Conservation (phyloP, 2,888 invertebrate species). For the Panopea generosa region DNA sequence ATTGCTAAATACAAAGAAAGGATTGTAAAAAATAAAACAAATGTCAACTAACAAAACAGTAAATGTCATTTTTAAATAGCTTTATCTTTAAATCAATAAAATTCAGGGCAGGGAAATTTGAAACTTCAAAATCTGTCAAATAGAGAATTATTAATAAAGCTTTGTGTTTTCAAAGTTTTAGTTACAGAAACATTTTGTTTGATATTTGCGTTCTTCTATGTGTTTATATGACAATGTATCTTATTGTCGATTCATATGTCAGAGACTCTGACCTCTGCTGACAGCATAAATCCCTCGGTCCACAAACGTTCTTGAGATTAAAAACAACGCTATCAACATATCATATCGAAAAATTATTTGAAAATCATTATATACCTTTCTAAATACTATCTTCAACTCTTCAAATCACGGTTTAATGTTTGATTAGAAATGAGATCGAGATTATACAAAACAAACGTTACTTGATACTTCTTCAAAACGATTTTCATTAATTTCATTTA, state of each 20-base stretch:
- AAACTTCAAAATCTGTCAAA: constrained; percentile 66
- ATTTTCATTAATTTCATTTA: too few species aligned
- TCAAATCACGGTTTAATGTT: too few species aligned
- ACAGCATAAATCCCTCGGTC: constrained; percentile 50
- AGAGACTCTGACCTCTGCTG: constrained; percentile 47
- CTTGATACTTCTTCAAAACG: too few species aligned
- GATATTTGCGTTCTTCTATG: constrained; percentile 41
- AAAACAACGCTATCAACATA: constrained; percentile 52
- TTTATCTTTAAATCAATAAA: constrained; percentile 60
- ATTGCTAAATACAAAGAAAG: too few species aligned
- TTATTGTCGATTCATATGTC: constrained; percentile 42
- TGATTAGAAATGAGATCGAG: too few species aligned
- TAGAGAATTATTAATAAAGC: constrained; percentile 64
- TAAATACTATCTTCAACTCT: too few species aligned
- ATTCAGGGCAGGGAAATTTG: constrained; percentile 59
- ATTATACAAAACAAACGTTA: too few species aligned
- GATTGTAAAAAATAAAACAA: neutral
- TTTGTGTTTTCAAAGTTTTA: constrained; percentile 53
- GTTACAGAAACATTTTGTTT: constrained; percentile 57
- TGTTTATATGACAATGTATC: constrained; percentile 57
- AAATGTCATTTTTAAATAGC: constrained; percentile 41
- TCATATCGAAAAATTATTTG: constrained; percentile 7
- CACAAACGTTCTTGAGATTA: constrained; percentile 53
- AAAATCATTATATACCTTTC: constrained; percentile 31
- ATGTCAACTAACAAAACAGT: constrained; percentile 38